Evolutionary conservation across 1,140 invertebrate genomes (phyloP).

Genomic region (Heliconius congener): DNA sequence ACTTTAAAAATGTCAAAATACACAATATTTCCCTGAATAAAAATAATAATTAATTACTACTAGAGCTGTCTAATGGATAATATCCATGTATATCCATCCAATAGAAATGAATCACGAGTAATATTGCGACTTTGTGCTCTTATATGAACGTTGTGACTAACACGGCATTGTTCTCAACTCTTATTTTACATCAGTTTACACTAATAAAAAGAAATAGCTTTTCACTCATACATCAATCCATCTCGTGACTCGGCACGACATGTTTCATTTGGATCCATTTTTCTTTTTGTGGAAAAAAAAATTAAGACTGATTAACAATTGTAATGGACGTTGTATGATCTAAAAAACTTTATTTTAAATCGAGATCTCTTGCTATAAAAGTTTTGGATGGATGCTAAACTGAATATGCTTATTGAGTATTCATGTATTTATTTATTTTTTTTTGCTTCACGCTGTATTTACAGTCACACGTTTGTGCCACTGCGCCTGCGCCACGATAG

Average conservation of each 20-base stretch:
- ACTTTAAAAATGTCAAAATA: too few relatives aligned
- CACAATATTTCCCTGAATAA: too few relatives aligned
- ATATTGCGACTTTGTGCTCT: not conserved
- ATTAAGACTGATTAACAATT: not conserved
- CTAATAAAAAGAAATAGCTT: constrained; percentile 6
- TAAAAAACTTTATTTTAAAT: not conserved
- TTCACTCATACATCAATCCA: constrained; percentile 7
- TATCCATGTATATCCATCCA: not conserved
- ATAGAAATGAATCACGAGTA: not conserved
- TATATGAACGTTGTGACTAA: not conserved
- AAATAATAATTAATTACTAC: too few relatives aligned
- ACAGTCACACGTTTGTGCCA: too few relatives aligned
- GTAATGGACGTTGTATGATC: not conserved
- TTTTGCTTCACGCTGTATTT: too few relatives aligned
- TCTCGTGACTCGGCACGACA: not conserved
- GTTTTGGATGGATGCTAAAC: too few relatives aligned
- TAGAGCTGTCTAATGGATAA: too few relatives aligned
- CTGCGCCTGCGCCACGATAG: too few relatives aligned
- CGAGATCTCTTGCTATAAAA: too few relatives aligned
- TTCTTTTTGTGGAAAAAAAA: not conserved
- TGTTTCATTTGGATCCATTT: constrained; percentile 3
- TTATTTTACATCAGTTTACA: not conserved
- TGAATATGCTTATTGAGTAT: not conserved
- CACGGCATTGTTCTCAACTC: not conserved
- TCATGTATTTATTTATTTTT: too few relatives aligned